Conservation (phyloP, 2,113 vertebrate genomes). For the Casuarius casuarius region DNA sequence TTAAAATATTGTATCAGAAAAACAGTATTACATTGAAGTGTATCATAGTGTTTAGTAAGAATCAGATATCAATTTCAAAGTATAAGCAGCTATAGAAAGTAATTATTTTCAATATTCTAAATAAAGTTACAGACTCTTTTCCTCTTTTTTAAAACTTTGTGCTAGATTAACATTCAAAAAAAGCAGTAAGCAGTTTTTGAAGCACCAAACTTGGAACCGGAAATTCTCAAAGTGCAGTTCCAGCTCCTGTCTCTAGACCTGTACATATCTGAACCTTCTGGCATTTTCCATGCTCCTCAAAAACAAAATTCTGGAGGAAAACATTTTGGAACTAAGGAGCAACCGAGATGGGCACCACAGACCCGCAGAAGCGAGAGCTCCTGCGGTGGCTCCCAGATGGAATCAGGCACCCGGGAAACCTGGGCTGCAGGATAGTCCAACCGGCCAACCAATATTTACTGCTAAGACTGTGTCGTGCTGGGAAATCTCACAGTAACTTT, state of each 20-base stretch:
- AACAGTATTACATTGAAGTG: not conserved
- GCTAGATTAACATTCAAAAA: not conserved
- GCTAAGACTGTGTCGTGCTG: not conserved
- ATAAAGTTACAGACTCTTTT: not conserved
- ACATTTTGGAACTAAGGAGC: not conserved
- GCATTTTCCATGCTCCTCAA: not conserved
- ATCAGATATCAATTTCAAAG: not conserved
- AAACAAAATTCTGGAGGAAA: not conserved
- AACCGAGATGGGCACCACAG: not conserved
- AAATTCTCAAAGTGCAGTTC: not conserved
- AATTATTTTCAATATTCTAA: not conserved
- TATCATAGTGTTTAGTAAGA: not conserved
- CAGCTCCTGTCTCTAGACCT: not conserved
- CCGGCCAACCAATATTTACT: fast-evolving
- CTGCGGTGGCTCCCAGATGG: fast-evolving
- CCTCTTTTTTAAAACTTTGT: not conserved
- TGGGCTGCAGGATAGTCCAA: fast-evolving
- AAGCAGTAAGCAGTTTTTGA: not conserved
- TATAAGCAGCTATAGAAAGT: not conserved
- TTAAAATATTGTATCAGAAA: not conserved
- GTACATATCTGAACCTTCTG: not conserved
- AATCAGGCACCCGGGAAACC: not conserved
- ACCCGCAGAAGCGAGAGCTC: not conserved
- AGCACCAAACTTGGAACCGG: not conserved
- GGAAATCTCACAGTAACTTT: not conserved